Percentiles rank a stretch among this genome's conserved stretches.
Conservation (phyloP, 2,888 invertebrate genomes). For the Mechanitis mazaeus region DNA sequence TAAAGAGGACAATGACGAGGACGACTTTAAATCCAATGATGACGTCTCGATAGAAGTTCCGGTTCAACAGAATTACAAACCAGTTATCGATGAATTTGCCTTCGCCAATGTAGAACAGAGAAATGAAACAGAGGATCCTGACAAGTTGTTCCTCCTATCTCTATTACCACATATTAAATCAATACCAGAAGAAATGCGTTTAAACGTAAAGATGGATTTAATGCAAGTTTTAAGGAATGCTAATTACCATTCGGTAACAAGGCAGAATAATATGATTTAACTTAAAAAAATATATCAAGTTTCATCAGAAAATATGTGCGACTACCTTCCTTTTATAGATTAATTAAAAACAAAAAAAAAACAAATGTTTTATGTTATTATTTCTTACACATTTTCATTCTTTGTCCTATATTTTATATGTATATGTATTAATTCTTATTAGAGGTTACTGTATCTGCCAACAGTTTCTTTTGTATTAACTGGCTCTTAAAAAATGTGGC, state of each 20-base stretch:
- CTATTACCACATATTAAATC: conserved; percentile 62
- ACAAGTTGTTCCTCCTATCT: conserved; percentile 63
- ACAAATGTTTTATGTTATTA: too few relatives aligned
- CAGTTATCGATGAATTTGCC: conserved; percentile 48
- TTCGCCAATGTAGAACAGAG: conserved; percentile 59
- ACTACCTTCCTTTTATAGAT: too few relatives aligned
- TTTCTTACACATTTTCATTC: too few relatives aligned
- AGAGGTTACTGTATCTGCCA: too few relatives aligned
- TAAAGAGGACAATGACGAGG: conserved; percentile 40
- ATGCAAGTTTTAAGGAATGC: conserved; percentile 66
- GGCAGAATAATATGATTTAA: neutral
- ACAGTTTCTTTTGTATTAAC: too few relatives aligned
- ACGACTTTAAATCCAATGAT: conserved; percentile 39
- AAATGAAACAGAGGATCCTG: conserved; percentile 53
- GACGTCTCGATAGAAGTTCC: conserved; percentile 24
- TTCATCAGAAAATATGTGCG: too few relatives aligned
- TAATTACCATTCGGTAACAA: conserved; percentile 35
- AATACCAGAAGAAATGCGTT: conserved; percentile 55
- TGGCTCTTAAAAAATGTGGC: too few relatives aligned
- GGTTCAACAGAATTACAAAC: conserved; percentile 25
- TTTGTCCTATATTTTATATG: too few relatives aligned
- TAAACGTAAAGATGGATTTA: conserved; percentile 64
- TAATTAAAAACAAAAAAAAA: too few relatives aligned
- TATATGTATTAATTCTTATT: too few relatives aligned
- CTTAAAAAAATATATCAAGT: neutral